These are phyloP conservation scores for Bursaphelenchus okinawaensis DNA, from an alignment of 2,888 invertebrate genomes.

Conservation along the genomic window DNA sequence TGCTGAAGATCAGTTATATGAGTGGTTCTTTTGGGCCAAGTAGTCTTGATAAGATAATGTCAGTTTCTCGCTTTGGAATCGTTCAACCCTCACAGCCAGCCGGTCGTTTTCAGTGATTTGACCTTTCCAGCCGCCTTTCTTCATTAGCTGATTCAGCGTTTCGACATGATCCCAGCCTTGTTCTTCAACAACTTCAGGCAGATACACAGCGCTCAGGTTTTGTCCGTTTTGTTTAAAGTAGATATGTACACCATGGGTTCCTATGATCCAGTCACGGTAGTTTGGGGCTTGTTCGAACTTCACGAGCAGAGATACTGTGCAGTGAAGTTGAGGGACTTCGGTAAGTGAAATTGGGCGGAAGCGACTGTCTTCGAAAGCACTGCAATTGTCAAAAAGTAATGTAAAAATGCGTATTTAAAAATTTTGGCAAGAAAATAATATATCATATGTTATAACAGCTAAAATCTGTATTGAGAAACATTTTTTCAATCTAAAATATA, in stretches of 20 bases:
- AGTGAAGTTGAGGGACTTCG: slow-evolving; percentile 72
- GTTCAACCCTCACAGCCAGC: slow-evolving; percentile 33
- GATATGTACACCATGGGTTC: slow-evolving; percentile 90
- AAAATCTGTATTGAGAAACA: neutral
- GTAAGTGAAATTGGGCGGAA: slow-evolving; percentile 89
- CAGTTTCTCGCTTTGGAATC: slow-evolving; percentile 50
- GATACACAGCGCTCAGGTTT: slow-evolving; percentile 84
- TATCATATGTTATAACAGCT: slow-evolving; percentile 6
- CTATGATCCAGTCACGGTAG: slow-evolving; percentile 85
- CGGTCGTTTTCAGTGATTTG: slow-evolving; percentile 63
- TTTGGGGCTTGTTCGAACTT: slow-evolving; percentile 92
- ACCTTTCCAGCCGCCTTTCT: slow-evolving; percentile 91
- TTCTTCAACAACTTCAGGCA: slow-evolving; percentile 94
- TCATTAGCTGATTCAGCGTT: slow-evolving; percentile 90
- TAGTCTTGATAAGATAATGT: slow-evolving; percentile 13
- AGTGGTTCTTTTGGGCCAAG: no score
- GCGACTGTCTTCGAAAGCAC: slow-evolving; percentile 93
- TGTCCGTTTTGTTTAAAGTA: slow-evolving; percentile 82
- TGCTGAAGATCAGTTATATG: no score
- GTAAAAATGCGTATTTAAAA: slow-evolving; percentile 14
- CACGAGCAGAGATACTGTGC: slow-evolving; percentile 76
- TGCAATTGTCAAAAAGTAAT: slow-evolving; percentile 58
- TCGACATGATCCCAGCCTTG: slow-evolving; percentile 99
- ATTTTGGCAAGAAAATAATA: neutral
- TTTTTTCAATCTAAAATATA: neutral